phyloP scores from a whole-genome alignment of 1,140 invertebrate species.

The Dendrolimus kikuchii region DNA sequence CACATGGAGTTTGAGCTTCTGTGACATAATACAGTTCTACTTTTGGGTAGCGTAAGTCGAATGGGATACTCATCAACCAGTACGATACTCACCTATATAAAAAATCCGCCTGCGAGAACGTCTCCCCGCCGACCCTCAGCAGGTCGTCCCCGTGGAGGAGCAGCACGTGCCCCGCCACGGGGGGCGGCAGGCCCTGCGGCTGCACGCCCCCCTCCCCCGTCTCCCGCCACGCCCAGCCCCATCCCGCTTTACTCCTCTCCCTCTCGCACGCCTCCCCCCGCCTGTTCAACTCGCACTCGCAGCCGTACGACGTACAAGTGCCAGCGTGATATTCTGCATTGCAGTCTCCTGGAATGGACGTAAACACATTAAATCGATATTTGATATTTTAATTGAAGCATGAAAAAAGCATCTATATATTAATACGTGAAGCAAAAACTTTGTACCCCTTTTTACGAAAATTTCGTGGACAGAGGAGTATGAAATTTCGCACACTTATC shows the following conservation, averaged over 20 bases:
- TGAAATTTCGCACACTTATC: no score
- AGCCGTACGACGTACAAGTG: conserved; percentile 35
- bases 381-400: not conserved
- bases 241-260: conserved; percentile 26
- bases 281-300: conserved; percentile 30
- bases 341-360: conserved; percentile 40
- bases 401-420: not conserved
- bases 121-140: conserved; percentile 47
- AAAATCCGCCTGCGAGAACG: conserved; percentile 34
- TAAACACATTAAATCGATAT: not conserved
- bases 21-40: no score
- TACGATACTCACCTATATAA: conserved; percentile 35
- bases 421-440: no score
- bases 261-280: conserved; percentile 29
- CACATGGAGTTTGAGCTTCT: no score
- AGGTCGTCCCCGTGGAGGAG: conserved; percentile 31
- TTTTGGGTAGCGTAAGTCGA: no score
- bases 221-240: conserved; percentile 46
- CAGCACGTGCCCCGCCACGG: conserved; percentile 39
- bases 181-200: conserved; percentile 22
- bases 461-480: no score
- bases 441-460: no score
- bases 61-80: no score
- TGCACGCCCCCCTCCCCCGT: conserved; percentile 23
- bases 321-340: conserved; percentile 42